Conservation (phyloP, 2,113 vertebrate genomes). For the Chunga burmeisteri region DNA sequence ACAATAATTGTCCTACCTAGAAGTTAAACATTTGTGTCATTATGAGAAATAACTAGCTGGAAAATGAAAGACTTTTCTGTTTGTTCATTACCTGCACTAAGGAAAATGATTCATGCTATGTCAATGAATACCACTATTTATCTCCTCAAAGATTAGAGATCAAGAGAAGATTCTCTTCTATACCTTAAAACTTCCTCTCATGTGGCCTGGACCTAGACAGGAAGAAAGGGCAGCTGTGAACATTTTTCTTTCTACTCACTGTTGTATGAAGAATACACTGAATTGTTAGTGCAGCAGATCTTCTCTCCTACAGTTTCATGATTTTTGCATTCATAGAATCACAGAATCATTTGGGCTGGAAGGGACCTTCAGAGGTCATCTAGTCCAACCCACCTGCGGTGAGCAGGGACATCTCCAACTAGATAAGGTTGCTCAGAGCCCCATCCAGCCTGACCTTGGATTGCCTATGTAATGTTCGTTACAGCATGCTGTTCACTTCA, state of each 20-base stretch:
- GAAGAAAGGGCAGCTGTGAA: neutral
- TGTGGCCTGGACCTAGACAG: neutral
- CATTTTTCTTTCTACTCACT: neutral
- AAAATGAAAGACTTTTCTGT: neutral
- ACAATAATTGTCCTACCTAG: neutral
- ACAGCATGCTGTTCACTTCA: neutral
- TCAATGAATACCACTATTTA: neutral
- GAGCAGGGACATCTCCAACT: too few species aligned
- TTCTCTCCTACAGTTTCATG: neutral
- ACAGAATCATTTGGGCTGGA: too few species aligned
- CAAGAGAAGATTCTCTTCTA: neutral
- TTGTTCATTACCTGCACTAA: neutral
- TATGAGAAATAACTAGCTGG: neutral
- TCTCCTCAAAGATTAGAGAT: neutral
- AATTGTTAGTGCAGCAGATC: neutral
- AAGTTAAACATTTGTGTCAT: constrained; percentile 5
- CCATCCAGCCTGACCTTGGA: too few species aligned
- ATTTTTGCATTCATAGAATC: neutral
- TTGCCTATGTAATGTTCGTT: neutral
- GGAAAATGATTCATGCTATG: neutral
- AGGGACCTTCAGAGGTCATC: too few species aligned
- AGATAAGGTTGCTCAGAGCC: too few species aligned
- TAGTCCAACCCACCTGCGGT: too few species aligned
- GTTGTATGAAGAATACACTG: neutral
- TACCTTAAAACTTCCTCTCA: neutral